Percentiles rank a stretch among this genome's conserved stretches.
Evolutionary conservation across 2,888 invertebrate species (phyloP).

Genomic region (Eupithecia abbreviata): DNA sequence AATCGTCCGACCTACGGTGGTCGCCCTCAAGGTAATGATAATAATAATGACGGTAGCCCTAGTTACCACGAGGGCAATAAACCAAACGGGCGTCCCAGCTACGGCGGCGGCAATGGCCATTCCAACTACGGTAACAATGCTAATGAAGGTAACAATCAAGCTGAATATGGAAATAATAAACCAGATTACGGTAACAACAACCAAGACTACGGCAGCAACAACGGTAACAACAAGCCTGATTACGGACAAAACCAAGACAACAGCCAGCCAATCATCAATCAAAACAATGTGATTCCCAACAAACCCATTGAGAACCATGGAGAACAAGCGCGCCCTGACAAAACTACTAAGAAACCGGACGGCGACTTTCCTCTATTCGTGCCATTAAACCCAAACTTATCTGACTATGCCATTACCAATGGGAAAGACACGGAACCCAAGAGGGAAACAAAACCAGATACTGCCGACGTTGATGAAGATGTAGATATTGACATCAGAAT

Average conservation of each 20-base stretch:
- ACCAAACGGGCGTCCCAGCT: constrained; percentile 22
- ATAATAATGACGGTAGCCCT: constrained; percentile 24
- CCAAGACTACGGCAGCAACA: constrained; percentile 28
- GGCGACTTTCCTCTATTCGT: constrained; percentile 64
- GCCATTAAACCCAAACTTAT: constrained; percentile 64
- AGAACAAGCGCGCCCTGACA: constrained; percentile 19
- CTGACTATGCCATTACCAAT: constrained; percentile 61
- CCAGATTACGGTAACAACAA: constrained; percentile 14
- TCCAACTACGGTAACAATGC: constrained; percentile 30
- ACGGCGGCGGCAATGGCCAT: constrained; percentile 21
- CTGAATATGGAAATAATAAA: constrained; percentile 23
- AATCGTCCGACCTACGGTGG: constrained; percentile 15
- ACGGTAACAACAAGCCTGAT: constrained; percentile 30
- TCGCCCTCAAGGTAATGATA: not conserved
- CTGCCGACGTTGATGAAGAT: constrained; percentile 54
- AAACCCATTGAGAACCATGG: constrained; percentile 26
- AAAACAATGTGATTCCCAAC: constrained; percentile 35
- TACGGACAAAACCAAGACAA: constrained; percentile 25
- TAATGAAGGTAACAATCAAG: constrained; percentile 20
- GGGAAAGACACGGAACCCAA: constrained; percentile 66
- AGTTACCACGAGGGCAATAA: constrained; percentile 19
- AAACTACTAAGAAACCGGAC: constrained; percentile 56
- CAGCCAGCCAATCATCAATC: constrained; percentile 32
- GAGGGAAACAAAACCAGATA: constrained; percentile 59
- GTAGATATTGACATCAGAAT: constrained; percentile 68